phyloP scores from a whole-genome alignment of 2,113 vertebrate genomes.

The Megaptera novaeangliae region DNA sequence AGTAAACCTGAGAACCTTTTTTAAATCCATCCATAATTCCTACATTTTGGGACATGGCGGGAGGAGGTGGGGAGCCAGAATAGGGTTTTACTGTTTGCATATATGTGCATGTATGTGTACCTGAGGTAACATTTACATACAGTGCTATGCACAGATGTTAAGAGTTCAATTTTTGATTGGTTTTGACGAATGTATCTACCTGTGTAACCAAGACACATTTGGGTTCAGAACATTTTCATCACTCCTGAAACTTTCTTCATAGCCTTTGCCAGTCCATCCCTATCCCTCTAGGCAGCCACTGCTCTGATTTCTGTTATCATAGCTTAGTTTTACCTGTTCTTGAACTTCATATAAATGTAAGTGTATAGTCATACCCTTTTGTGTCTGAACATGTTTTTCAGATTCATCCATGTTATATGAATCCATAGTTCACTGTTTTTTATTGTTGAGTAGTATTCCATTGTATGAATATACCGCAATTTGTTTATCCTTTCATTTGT shows the following conservation, averaged over 20 bases:
- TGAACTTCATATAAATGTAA: background rate
- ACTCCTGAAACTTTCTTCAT: background rate
- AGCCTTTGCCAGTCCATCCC: background rate
- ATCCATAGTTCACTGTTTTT: background rate
- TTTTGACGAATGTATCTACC: background rate
- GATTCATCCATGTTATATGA: background rate
- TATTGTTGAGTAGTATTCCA: background rate
- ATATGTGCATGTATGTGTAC: rapidly evolving
- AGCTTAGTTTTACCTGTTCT: background rate
- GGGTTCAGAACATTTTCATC: background rate
- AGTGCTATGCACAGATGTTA: background rate
- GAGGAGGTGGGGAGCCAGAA: background rate
- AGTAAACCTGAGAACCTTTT: background rate
- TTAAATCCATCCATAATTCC: background rate
- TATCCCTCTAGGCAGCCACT: background rate
- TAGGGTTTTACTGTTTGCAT: background rate
- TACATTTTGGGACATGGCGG: background rate
- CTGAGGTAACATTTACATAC: background rate
- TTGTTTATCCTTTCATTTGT: background rate
- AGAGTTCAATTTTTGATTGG: background rate
- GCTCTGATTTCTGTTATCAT: background rate
- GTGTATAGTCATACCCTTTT: background rate
- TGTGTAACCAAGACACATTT: background rate
- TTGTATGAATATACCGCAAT: background rate
- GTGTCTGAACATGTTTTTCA: background rate